Percentiles rank a stretch among this genome's conserved stretches.
Conservation (phyloP, 2,797 vertebrate genomes). For the Eospalax fontanierii region DNA sequence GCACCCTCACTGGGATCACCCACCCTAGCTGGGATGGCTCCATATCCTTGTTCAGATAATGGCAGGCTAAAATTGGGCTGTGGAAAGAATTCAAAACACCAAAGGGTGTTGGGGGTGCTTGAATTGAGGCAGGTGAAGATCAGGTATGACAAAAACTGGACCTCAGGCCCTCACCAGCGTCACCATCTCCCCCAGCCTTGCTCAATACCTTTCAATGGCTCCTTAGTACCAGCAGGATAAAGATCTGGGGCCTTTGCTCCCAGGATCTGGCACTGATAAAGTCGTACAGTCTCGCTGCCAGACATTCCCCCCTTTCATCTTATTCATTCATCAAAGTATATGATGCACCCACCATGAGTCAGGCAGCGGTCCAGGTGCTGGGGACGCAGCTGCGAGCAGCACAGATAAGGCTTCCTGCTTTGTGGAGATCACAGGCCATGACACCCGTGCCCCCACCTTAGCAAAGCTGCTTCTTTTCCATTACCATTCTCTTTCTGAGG, state of each 20-base stretch:
- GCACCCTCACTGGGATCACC: slow-evolving; percentile 40
- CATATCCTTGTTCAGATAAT: slow-evolving; percentile 56
- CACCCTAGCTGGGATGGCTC: slow-evolving; percentile 20
- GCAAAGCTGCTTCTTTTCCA: not conserved
- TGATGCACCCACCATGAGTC: not conserved
- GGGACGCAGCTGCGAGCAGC: not conserved
- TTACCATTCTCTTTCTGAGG: not conserved
- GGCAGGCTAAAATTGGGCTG: slow-evolving; percentile 44
- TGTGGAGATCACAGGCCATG: not conserved
- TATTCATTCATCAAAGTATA: not conserved
- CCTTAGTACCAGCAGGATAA: not conserved
- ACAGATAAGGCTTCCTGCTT: not conserved
- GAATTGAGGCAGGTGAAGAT: not conserved
- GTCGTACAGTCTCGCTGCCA: not conserved
- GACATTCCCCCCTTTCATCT: not conserved
- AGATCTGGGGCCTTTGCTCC: not conserved
- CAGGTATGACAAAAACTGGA: not conserved
- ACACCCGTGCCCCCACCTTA: not conserved
- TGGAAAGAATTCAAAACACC: not conserved
- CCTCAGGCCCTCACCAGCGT: not conserved
- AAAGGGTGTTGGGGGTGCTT: not conserved
- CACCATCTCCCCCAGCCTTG: not conserved
- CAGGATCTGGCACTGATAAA: not conserved
- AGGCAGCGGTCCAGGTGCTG: not conserved
- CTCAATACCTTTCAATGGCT: not conserved